phyloP scores from a whole-genome alignment of 2,888 invertebrate species.

The Stictocephala bisonia region DNA sequence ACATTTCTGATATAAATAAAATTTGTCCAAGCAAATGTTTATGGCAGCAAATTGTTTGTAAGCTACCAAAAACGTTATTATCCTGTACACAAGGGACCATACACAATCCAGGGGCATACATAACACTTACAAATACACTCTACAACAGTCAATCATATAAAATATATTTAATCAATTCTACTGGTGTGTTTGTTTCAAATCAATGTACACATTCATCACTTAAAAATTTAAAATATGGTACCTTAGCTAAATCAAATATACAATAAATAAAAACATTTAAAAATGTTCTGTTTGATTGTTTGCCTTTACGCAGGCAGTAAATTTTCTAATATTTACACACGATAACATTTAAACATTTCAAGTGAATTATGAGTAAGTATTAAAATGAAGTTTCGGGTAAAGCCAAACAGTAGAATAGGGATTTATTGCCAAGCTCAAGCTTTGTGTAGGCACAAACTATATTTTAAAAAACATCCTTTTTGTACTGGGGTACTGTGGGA shows the following conservation, averaged over 20 bases:
- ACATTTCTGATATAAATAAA: slow-evolving; percentile 45
- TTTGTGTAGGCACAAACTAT: slow-evolving; percentile 35
- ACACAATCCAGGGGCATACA: slow-evolving; percentile 28
- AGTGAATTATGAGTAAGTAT: slow-evolving; percentile 4
- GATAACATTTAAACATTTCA: slow-evolving; percentile 19
- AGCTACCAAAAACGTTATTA: slow-evolving; percentile 36
- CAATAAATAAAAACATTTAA: slow-evolving; percentile 19
- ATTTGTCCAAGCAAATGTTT: slow-evolving; percentile 36
- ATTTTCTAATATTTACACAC: slow-evolving; percentile 37
- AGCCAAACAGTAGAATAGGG: slow-evolving; percentile 17
- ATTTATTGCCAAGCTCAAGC: slow-evolving; percentile 41
- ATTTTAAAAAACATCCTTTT: too few species aligned
- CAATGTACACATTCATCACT: background rate
- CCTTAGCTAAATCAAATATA: background rate
- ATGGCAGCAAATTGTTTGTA: slow-evolving; percentile 36
- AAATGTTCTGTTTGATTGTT: slow-evolving; percentile 41
- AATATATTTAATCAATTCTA: slow-evolving; percentile 10
- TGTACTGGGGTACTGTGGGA: too few species aligned
- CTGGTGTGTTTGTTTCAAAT: background rate
- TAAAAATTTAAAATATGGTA: too few species aligned
- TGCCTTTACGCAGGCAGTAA: slow-evolving; percentile 37
- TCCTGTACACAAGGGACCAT: slow-evolving; percentile 10
- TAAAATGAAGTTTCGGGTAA: slow-evolving; percentile 23
- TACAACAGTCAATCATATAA: slow-evolving; percentile 37
- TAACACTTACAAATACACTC: slow-evolving; percentile 41